phyloP scores from a whole-genome alignment of 2,888 invertebrate genomes.

The Lottia gigantea region DNA sequence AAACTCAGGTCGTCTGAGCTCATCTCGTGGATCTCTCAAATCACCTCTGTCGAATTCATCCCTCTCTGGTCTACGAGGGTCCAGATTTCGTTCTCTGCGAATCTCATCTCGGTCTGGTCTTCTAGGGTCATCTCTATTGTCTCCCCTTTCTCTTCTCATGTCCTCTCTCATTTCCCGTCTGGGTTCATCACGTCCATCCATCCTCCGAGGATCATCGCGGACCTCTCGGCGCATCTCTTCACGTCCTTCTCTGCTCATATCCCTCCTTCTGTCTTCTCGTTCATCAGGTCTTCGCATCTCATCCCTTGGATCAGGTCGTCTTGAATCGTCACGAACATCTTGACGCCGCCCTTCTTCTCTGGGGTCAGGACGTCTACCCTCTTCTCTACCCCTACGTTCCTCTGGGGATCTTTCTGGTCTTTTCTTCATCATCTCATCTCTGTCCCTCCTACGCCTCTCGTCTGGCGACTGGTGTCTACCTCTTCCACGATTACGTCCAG shows the following conservation, averaged over 20 bases:
- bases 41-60: constrained; percentile 23
- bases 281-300: constrained; percentile 14
- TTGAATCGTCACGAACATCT: constrained; percentile 18
- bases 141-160: constrained; percentile 15
- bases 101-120: neutral
- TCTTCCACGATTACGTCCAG: constrained; percentile 6
- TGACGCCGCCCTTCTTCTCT: constrained; percentile 13
- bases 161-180: constrained; percentile 27
- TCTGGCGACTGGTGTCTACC: constrained; percentile 15
- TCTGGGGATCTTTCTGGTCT: constrained; percentile 17
- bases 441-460: constrained; percentile 16
- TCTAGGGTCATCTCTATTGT: neutral
- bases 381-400: constrained; percentile 13
- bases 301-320: constrained; percentile 17
- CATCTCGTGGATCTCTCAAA: constrained; percentile 14
- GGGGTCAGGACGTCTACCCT: constrained; percentile 12
- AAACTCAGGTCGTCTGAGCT: constrained; percentile 11
- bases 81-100: constrained; percentile 17
- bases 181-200: constrained; percentile 24
- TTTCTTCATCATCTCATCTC: constrained; percentile 13
- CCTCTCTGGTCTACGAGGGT: constrained; percentile 17
- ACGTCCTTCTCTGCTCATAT: constrained; percentile 16
- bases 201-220: constrained; percentile 20
- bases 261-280: constrained; percentile 23
- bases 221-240: constrained; percentile 18